Evolutionary conservation across 1,140 invertebrate species (phyloP).

Genomic region (Halesus radiatus): DNA sequence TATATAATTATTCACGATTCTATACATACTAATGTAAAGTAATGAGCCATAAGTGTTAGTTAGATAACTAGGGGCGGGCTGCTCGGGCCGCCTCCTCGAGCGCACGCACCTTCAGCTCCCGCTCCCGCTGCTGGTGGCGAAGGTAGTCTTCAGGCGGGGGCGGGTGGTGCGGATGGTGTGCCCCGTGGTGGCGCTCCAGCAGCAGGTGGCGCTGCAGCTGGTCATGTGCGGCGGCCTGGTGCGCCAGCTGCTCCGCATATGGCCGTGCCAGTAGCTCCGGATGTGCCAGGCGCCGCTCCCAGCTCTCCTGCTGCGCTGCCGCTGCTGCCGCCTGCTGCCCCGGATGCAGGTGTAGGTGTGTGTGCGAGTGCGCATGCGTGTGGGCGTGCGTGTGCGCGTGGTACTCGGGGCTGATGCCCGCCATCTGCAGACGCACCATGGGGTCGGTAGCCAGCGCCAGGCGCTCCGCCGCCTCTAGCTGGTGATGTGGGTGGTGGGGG

Average conservation of each 20-base stretch:
- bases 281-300: conserved; percentile 70
- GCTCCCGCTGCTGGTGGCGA: conserved; percentile 83
- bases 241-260: conserved; percentile 87
- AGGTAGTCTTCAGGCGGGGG: conserved; percentile 87
- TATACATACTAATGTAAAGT: neutral
- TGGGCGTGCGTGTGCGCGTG: conserved; percentile 88
- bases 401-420: conserved; percentile 84
- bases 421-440: conserved; percentile 86
- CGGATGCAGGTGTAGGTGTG: conserved; percentile 90
- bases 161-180: conserved; percentile 70
- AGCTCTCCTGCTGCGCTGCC: conserved; percentile 77
- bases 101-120: conserved; percentile 87
- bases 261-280: conserved; percentile 83
- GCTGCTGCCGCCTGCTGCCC: conserved; percentile 82
- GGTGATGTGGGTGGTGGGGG: conserved; percentile 63
- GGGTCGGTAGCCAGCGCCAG: conserved; percentile 67
- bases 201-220: conserved; percentile 89
- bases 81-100: conserved; percentile 88
- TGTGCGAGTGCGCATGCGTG: conserved; percentile 88
- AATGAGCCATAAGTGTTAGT: neutral
- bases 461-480: conserved; percentile 70
- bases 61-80: conserved; percentile 73
- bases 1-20: conserved; percentile 8
- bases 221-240: conserved; percentile 85
- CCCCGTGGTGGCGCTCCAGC: conserved; percentile 78